Evolutionary conservation across 2,888 invertebrate genomes (phyloP).

Genomic region (Drosophila buzzatii): DNA sequence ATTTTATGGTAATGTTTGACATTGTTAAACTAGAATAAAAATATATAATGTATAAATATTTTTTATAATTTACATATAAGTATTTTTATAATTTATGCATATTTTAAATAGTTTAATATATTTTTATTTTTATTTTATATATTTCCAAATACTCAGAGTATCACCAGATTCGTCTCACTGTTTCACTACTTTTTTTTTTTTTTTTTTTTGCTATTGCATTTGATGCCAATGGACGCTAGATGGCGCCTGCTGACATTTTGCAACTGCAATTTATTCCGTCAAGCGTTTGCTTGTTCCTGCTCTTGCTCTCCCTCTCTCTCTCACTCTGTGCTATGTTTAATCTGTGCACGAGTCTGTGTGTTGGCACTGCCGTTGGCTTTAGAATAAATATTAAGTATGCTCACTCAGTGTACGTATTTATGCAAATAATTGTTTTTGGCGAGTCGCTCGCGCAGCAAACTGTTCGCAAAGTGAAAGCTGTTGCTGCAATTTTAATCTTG

Average conservation of each 20-base stretch:
- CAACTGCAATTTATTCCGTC: conserved; percentile 59
- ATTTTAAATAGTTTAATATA: too few species aligned
- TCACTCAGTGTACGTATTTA: conserved; percentile 51
- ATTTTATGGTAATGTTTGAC: too few species aligned
- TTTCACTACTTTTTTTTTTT: not conserved
- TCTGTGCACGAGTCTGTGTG: conserved; percentile 24
- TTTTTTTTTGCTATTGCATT: conserved; percentile 18
- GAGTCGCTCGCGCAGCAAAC: conserved; percentile 56
- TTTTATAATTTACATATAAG: not conserved
- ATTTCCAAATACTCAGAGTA: not conserved
- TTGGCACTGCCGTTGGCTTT: conserved; percentile 55
- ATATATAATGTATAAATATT: not conserved
- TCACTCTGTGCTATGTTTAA: conserved; percentile 14
- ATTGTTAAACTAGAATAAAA: too few species aligned
- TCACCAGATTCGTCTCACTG: conserved; percentile 12
- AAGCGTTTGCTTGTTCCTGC: conserved; percentile 37
- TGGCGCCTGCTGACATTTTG: conserved; percentile 62
- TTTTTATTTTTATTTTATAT: too few species aligned
- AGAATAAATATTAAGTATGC: conserved; percentile 71
- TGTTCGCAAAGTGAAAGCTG: conserved; percentile 48
- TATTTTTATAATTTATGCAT: not conserved
- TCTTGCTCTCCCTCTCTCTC: not conserved
- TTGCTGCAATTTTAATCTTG: conserved; percentile 68
- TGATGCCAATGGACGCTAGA: conserved; percentile 44
- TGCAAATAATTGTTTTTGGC: conserved; percentile 78